phyloP scores from a whole-genome alignment of 2,797 vertebrate species.

The Iguana delicatissima region DNA sequence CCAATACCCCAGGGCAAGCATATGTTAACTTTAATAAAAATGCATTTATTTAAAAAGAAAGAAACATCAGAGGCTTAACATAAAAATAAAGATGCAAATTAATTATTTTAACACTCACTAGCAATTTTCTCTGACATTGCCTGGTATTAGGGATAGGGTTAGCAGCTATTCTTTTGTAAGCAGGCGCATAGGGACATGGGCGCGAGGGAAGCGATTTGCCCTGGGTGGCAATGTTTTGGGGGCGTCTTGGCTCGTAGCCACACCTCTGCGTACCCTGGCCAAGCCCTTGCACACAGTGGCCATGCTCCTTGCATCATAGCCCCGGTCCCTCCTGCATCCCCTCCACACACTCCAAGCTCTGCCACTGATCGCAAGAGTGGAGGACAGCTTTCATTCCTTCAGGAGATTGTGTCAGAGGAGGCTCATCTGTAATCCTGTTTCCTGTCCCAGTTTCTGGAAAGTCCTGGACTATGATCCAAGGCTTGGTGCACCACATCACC shows the following conservation, averaged over 20 bases:
- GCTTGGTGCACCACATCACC: background rate
- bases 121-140: background rate
- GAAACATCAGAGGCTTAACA: background rate
- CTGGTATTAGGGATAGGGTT: background rate
- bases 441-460: background rate
- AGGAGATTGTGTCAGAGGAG: background rate
- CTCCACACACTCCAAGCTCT: too few species aligned
- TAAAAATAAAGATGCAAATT: background rate
- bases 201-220: too few species aligned
- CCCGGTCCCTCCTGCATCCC: too few species aligned
- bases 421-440: background rate
- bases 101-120: background rate
- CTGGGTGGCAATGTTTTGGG: too few species aligned
- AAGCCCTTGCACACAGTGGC: too few species aligned
- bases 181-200: too few species aligned
- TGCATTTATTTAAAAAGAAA: slow-evolving; percentile 16
- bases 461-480: background rate
- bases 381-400: background rate
- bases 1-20: slow-evolving; percentile 10
- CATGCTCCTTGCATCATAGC: too few species aligned
- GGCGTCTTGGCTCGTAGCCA: too few species aligned
- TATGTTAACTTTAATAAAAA: slow-evolving; percentile 16
- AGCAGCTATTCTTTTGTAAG: too few species aligned
- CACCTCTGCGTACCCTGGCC: too few species aligned
- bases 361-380: background rate